Evolutionary conservation across 1,140 invertebrate genomes (phyloP), one percentile per base, ranked within the genome.

Genomic region (Drosophila pseudoananassae): DNA sequence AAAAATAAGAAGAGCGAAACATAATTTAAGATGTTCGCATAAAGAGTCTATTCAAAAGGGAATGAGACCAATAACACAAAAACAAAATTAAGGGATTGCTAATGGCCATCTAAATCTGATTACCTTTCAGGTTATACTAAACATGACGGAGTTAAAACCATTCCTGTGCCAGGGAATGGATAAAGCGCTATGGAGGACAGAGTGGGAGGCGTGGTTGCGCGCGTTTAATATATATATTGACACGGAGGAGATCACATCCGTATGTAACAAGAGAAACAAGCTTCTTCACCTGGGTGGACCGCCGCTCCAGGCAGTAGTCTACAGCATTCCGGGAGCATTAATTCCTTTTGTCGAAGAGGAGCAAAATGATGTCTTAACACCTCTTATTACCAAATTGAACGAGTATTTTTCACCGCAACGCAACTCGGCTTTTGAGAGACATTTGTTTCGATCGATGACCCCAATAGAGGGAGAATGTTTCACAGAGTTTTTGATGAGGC

Each of bases 341-440:
- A 29, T 50, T 29, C 12, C 47, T n/a, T 29, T 50, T 50, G 47
- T 14, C 47, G 47, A 50, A 25, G 1, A 50, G 25, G 25, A 50
- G 4, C 15, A 50, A 29, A 50, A 50, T 50, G 12, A 50, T 50
- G 47, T 60, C 15, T 20, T 20, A 20, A 20, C 20, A 20, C 20
- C 47, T 36, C 47, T 60, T 10, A 31, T 60, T 33, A 43, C 49
- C 5, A 60, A 60, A 40, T 15, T 60, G 12, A 52, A 52, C 33
- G 47, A 49, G 33, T 52, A 60, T 50, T 60, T 60, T 38, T 60
- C 57, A 36, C 57, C 57, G 17, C 46, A 23, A 14, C 57, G 47
- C 15, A 60, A 52, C 20, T 52, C 57, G 9, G 20, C 17, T 10
- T 59, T 50, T 59, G 59, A 52, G 20, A 25, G 50, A 27, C 59